Conservation (phyloP, 2,113 vertebrate species). For the Sitta europaea region DNA sequence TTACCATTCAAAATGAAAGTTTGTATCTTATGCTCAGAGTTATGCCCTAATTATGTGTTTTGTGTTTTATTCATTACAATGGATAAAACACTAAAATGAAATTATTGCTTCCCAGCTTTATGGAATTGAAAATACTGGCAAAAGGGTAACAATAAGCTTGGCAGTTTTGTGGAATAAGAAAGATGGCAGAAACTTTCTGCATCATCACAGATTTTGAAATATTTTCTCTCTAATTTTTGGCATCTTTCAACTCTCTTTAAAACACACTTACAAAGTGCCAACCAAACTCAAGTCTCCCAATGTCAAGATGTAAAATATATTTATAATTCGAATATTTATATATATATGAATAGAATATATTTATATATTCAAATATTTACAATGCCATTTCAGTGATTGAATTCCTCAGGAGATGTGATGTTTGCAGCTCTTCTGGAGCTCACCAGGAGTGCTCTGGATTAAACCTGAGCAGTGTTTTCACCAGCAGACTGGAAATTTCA, state of each 20-base stretch:
- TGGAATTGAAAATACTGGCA: neutral
- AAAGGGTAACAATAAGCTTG: rapidly evolving
- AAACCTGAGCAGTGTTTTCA: neutral
- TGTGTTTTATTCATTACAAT: neutral
- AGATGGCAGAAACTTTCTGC: neutral
- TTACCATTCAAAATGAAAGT: neutral
- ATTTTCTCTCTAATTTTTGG: neutral
- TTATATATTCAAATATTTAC: neutral
- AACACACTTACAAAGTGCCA: neutral
- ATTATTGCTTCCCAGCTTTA: neutral
- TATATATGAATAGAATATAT: neutral
- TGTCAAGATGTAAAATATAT: neutral
- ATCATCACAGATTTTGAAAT: neutral
- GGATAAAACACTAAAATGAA: neutral
- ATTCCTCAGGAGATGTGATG: neutral
- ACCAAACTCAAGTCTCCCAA: neutral
- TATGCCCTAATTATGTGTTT: neutral
- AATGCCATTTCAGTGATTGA: neutral
- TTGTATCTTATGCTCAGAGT: neutral
- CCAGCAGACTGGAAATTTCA: neutral
- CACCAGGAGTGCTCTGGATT: neutral
- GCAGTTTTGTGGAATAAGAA: neutral
- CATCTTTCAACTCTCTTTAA: neutral
- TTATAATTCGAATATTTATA: neutral
- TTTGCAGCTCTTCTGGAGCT: neutral